Evolutionary conservation across 2,797 vertebrate genomes (phyloP), one percentile per base, ranked within the genome.

Genomic region (Choloepus didactylus): DNA sequence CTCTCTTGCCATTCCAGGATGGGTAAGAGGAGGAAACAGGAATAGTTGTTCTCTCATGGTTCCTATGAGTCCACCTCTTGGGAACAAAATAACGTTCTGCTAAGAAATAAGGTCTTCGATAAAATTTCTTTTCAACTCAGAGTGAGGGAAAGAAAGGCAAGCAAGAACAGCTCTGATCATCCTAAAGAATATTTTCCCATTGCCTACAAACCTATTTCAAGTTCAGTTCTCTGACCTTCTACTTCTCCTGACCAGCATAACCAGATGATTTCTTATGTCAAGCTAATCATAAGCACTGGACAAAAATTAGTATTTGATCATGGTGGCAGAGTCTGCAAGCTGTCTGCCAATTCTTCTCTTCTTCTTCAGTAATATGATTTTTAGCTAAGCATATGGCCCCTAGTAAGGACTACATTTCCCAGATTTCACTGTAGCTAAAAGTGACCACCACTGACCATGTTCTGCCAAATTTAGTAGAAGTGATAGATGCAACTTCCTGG

Each of bases 171-270:
- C 46, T 92, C 72, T 92, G 38, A 72, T 72, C 83, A 79, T 31
- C 54, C 73, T 72, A 38, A 64, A 87, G 60, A 85, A 25, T 72
- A n/a, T 64, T 51, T 87, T 81, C 51, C 72, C 75, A 46, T 9
- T 84, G 64, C 79, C 92, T 83, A 83, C 51, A 76, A 80, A 79
- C 69, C 35, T 67, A 70, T 70, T 70, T 89, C 70, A 77, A 59
- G 62, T 84, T 70, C 93, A 89, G 27, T 72, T 77, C 62, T 77
- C 51, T 9, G 21, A 89, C 2, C 21, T 77, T 82, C 44, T 60
- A 79, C 70, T 60, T 94, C 41, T 77, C 64, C 38, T 54, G 27
- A 77, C 10, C 59, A 67, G 67, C 83, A 89, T 23, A 62, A 64
- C 44, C 2, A 41, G 44, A 3, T 62, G 31, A 77, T 35, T 69